Evolutionary conservation across 1,140 invertebrate species (phyloP).

Genomic region (Mizuhopecten yessoensis): DNA sequence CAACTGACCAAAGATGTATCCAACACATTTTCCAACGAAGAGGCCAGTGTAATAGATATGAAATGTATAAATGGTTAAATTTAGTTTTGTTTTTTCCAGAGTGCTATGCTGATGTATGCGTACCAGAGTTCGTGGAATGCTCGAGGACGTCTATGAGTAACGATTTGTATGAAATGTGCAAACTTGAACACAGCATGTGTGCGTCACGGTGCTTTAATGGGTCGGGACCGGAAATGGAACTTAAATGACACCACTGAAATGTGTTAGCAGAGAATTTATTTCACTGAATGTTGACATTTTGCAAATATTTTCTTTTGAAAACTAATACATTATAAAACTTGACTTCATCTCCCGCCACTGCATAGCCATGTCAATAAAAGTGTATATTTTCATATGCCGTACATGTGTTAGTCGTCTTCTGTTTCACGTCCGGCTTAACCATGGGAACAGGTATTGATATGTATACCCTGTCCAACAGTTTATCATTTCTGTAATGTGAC

Average conservation of each 20-base stretch:
- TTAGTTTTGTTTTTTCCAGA: constrained; percentile 52
- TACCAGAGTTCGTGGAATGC: constrained; percentile 67
- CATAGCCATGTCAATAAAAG: constrained; percentile 2
- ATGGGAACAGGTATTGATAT: too few species aligned
- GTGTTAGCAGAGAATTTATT: not conserved
- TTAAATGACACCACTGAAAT: not conserved
- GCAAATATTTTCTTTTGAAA: not conserved
- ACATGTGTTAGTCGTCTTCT: not conserved
- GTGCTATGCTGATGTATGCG: constrained; percentile 64
- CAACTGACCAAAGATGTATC: too few species aligned
- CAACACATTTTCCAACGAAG: too few species aligned
- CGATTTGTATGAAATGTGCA: constrained; percentile 58
- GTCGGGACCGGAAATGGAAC: not conserved
- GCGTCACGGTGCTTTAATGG: constrained; percentile 58
- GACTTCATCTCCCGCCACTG: not conserved
- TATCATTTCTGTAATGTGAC: too few species aligned
- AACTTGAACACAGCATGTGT: constrained; percentile 64
- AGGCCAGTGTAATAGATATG: too few species aligned
- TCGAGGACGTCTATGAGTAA: constrained; percentile 52
- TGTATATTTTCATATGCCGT: constrained; percentile 39
- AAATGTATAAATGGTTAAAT: too few species aligned
- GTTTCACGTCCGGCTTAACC: too few species aligned
- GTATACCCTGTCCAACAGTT: too few species aligned
- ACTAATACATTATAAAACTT: not conserved
- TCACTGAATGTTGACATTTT: not conserved